Base-by-base conservation (phyloP, 2,113 vertebrate species). In the Chiloscyllium plagiosum region DNA sequence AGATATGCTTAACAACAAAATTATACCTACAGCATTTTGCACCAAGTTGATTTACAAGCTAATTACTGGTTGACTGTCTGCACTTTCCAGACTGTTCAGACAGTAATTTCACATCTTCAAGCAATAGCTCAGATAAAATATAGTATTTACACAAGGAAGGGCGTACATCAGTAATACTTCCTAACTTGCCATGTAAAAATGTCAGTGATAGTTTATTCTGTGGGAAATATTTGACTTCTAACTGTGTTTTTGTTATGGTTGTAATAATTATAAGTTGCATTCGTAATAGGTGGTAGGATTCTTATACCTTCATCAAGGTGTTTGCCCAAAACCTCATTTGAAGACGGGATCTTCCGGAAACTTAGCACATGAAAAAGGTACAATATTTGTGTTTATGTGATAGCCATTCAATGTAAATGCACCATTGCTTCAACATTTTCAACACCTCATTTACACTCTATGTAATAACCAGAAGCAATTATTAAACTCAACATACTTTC, bases 51-150 rank as follows among this genome's bases (percentile, higher is more conserved):
- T 66, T 66, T 61, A 68, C 6, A 93, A n/a, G 4, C 61, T 93
- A 92, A 92, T 65, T 92, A n/a, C 65, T 92, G n/a, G 61, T 66
- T 93, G 89, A n/a, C 56, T 66, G 89, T 92, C 89, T 92, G 89
- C 89, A 92, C 33, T 66, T 92, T 20, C 19, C 89, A 93, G 89
- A 93, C 89, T 93, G 89, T 42, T 93, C 89, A 93, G 33, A 93
- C 89, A 92, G 87, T 93, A 93, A 93, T 93, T 93, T 93, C 61
- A 93, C 66, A 66, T 93, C 61, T 37, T 66, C 61, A 66, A 93
- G 33, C 61, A 17, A 22, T 22, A 42, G 37, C 37, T 83, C 37
- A 83, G 80, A 83, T 83, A 47, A 83, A 93, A 93, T 93, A 66
- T 66, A 93, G 89, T 37, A 68, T 68, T 93, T 93, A 93, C 19